phyloP scores from a whole-genome alignment of 2,888 invertebrate genomes.

The Nymphalis c-album region DNA sequence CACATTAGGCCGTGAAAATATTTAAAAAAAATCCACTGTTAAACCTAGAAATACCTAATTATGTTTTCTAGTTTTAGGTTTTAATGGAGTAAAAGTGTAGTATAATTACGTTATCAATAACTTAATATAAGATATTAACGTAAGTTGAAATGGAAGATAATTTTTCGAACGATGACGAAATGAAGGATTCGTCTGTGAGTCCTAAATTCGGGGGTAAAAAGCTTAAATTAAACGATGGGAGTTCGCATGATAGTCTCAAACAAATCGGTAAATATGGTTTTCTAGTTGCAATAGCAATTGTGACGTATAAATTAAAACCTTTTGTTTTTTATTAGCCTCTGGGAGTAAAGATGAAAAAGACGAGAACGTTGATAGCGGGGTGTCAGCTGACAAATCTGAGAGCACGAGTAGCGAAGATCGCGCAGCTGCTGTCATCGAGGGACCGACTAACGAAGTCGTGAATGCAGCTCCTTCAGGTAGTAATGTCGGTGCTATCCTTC shows the following conservation, averaged over 20 bases:
- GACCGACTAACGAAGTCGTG: slow-evolving; percentile 65
- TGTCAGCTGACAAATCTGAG: slow-evolving; percentile 75
- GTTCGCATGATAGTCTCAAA: slow-evolving; percentile 69
- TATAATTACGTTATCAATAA: slow-evolving; percentile 13
- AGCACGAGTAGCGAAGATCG: slow-evolving; percentile 71
- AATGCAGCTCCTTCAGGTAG: slow-evolving; percentile 65
- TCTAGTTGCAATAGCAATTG: slow-evolving; percentile 23
- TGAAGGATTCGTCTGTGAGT: slow-evolving; percentile 57
- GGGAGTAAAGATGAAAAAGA: slow-evolving; percentile 50
- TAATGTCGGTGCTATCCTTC: slow-evolving; percentile 61
- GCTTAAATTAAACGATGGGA: slow-evolving; percentile 73
- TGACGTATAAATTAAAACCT: slow-evolving; percentile 54
- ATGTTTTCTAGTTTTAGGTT: slow-evolving; percentile 15
- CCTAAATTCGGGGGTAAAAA: slow-evolving; percentile 68
- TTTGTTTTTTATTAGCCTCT: slow-evolving; percentile 48
- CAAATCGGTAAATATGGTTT: slow-evolving; percentile 56
- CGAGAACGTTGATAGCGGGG: slow-evolving; percentile 73
- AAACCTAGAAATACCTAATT: slow-evolving; percentile 13
- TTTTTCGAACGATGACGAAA: slow-evolving; percentile 70
- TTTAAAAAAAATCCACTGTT: slow-evolving; percentile 16
- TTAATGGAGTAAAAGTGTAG: slow-evolving; percentile 13
- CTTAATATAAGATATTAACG: slow-evolving; percentile 23
- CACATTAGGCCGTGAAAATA: slow-evolving; percentile 21
- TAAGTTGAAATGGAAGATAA: slow-evolving; percentile 70
- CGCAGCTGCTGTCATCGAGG: slow-evolving; percentile 48